Evolutionary conservation across 2,888 invertebrate species (phyloP).

Genomic region (Heliconius ethilla): DNA sequence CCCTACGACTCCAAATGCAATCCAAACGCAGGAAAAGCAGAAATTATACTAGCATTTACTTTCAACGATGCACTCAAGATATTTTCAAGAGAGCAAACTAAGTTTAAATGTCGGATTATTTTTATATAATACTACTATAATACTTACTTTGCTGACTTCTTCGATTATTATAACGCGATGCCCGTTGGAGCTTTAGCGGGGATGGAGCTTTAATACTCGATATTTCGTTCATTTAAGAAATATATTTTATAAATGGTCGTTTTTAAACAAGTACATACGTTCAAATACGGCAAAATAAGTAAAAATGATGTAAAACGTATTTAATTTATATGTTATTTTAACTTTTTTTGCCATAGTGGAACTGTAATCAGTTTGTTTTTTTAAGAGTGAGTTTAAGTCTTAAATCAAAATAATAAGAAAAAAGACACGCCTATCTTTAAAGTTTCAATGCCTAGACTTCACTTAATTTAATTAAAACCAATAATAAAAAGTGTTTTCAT

Average conservation of each 20-base stretch:
- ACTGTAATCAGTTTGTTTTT: too few relatives aligned
- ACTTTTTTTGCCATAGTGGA: too few relatives aligned
- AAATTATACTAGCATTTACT: slow-evolving; percentile 78
- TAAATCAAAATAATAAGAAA: too few relatives aligned
- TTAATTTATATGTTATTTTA: too few relatives aligned
- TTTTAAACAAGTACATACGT: background rate
- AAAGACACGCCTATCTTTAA: too few relatives aligned
- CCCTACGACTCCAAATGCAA: slow-evolving; percentile 75
- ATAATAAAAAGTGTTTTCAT: background rate
- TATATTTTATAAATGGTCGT: background rate
- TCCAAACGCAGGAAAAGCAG: slow-evolving; percentile 75
- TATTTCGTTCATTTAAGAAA: slow-evolving; percentile 5
- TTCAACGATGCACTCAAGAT: slow-evolving; percentile 79
- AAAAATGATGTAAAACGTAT: too few relatives aligned
- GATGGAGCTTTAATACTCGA: slow-evolving; percentile 17
- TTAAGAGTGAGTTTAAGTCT: too few relatives aligned
- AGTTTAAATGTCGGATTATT: slow-evolving; percentile 68
- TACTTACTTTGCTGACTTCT: slow-evolving; percentile 40
- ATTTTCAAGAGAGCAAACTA: slow-evolving; percentile 66
- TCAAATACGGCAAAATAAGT: too few relatives aligned
- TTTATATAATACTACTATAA: slow-evolving; percentile 62
- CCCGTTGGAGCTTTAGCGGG: slow-evolving; percentile 15
- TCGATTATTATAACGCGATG: slow-evolving; percentile 35
- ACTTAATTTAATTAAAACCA: slow-evolving; percentile 11
- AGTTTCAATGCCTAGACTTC: background rate